These are phyloP conservation scores for Pemphredon lugubris DNA, from an alignment of 2,888 invertebrate species.

Conservation along the genomic window DNA sequence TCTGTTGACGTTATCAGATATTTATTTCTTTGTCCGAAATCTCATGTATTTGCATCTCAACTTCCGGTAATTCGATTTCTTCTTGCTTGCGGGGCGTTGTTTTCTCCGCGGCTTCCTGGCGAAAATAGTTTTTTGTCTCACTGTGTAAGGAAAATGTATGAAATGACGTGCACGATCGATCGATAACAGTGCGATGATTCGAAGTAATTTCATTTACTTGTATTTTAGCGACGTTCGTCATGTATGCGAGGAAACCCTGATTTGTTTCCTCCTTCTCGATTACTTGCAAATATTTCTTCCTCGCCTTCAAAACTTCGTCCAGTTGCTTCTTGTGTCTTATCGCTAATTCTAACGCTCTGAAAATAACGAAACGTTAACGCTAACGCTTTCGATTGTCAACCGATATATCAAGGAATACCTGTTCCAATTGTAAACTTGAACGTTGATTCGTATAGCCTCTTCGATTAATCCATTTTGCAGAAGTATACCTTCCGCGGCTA, in stretches of 20 bases:
- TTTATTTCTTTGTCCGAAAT: constrained; percentile 20
- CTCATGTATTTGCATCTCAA: constrained; percentile 9
- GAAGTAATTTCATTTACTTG: constrained; percentile 38
- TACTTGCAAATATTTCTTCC: constrained; percentile 85
- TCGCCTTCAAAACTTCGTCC: constrained; percentile 87
- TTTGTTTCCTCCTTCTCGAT: constrained; percentile 84
- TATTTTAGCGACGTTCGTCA: constrained; percentile 44
- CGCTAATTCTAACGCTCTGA: constrained; percentile 88
- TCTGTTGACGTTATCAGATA: constrained; percentile 23
- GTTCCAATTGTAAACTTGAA: constrained; percentile 88
- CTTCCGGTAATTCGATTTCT: background rate
- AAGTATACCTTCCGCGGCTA: constrained; percentile 88
- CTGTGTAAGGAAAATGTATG: constrained; percentile 12
- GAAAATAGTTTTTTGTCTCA: constrained; percentile 36
- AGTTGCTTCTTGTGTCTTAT: constrained; percentile 88
- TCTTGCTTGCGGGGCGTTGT: background rate
- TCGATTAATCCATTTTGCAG: constrained; percentile 86
- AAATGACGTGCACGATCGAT: constrained; percentile 24
- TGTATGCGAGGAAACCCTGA: constrained; percentile 79
- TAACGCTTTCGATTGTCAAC: background rate
- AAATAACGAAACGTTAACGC: background rate
- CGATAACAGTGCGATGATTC: constrained; percentile 5
- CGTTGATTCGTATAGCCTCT: constrained; percentile 87
- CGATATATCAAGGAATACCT: constrained; percentile 81
- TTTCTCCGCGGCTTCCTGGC: constrained; percentile 26